Conservation (phyloP, 2,797 vertebrate genomes). For the Pseudotriccus pelzelni region DNA sequence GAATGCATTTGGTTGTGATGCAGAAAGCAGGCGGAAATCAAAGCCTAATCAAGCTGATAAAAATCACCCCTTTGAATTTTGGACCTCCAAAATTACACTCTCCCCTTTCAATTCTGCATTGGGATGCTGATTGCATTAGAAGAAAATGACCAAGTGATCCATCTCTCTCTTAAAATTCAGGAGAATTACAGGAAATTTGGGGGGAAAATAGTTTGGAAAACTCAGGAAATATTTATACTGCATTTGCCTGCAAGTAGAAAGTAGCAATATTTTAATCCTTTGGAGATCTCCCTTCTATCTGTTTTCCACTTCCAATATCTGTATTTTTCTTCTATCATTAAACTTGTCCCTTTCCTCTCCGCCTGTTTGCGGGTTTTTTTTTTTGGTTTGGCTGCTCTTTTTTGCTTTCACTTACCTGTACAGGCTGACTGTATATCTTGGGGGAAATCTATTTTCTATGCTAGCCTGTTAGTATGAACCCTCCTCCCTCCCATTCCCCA, state of each 20-base stretch:
- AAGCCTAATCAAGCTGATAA: neutral
- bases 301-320: constrained; percentile 82
- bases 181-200: neutral
- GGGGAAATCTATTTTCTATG: neutral
- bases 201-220: neutral
- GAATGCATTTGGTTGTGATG: neutral
- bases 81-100: neutral
- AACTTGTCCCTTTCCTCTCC: constrained; percentile 84
- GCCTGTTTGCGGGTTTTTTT: neutral
- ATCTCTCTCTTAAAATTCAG: neutral
- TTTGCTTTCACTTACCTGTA: constrained; percentile 1
- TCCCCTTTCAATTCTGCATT: neutral
- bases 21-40: neutral
- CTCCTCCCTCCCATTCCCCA: neutral
- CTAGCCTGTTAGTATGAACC: neutral
- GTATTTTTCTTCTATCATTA: constrained; percentile 90
- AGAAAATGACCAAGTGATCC: neutral
- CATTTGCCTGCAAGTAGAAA: constrained; percentile 22
- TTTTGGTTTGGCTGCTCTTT: neutral
- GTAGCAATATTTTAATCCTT: constrained; percentile 73
- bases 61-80: neutral
- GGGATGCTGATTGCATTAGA: neutral
- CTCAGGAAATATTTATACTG: neutral
- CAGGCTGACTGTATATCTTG: neutral
- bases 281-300: constrained; percentile 75